phyloP scores from a whole-genome alignment of 2,797 vertebrate genomes.

The Luscinia luscinia region DNA sequence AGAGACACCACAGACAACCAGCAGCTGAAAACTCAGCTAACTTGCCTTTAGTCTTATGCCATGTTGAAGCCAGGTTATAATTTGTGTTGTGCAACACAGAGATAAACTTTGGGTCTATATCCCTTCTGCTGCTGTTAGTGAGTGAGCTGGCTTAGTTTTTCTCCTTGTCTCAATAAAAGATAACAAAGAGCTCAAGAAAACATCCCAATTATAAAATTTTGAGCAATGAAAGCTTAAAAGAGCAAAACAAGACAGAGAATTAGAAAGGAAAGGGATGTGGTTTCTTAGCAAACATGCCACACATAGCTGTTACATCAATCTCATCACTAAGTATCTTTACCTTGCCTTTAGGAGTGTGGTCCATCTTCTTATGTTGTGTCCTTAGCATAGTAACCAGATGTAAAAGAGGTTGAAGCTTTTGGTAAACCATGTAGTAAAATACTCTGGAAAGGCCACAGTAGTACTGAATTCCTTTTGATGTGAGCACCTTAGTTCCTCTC shows the following conservation, averaged over 20 bases:
- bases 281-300: background rate
- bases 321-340: background rate
- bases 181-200: slow-evolving; percentile 21
- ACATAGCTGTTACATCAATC: background rate
- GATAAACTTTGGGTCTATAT: background rate
- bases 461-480: background rate
- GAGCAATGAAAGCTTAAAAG: background rate
- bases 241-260: background rate
- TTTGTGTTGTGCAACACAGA: slow-evolving; percentile 7
- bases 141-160: background rate
- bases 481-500: background rate
- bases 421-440: background rate
- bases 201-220: background rate
- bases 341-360: slow-evolving; percentile 19
- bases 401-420: background rate
- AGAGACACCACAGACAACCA: slow-evolving; percentile 41
- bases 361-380: background rate
- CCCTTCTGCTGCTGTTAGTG: slow-evolving; percentile 6
- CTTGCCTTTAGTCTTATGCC: slow-evolving; percentile 12
- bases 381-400: background rate
- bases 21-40: slow-evolving; percentile 8
- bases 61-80: background rate
- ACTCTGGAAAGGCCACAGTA: background rate
- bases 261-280: slow-evolving; percentile 16
- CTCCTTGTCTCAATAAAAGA: background rate